Evolutionary conservation across 2,888 invertebrate species (phyloP).

Genomic region (Plagodis pulveraria): DNA sequence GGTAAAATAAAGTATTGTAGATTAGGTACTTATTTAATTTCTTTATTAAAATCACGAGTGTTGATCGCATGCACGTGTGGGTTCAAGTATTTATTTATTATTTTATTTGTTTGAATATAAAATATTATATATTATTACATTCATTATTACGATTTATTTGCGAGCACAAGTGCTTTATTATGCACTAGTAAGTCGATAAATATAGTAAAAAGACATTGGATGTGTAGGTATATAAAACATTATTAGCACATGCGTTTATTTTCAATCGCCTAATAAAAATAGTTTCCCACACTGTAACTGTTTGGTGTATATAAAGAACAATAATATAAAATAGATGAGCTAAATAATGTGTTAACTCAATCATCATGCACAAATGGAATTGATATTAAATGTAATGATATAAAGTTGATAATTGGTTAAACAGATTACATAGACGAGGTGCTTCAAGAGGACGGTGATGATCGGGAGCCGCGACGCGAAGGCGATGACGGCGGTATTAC

Average conservation of each 20-base stretch:
- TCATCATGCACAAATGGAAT: conserved; percentile 29
- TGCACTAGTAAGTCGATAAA: conserved; percentile 46
- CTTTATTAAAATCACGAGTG: conserved; percentile 80
- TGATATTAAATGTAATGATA: conserved; percentile 24
- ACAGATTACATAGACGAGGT: conserved; percentile 94
- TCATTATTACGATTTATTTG: conserved; percentile 57
- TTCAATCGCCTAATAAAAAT: conserved; percentile 33
- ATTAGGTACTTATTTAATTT: conserved; percentile 86
- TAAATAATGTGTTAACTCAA: conserved; percentile 16
- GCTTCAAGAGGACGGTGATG: conserved; percentile 86
- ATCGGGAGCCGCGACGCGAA: conserved; percentile 81
- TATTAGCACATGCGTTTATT: conserved; percentile 28
- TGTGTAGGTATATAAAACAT: conserved; percentile 19
- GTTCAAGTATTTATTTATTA: conserved; percentile 62
- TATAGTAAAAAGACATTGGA: conserved; percentile 32
- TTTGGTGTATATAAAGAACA: conserved; percentile 13
- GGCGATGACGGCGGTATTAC: conserved; percentile 94
- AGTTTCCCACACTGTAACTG: conserved; percentile 30
- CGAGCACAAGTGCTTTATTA: conserved; percentile 60
- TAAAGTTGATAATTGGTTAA: conserved; percentile 41
- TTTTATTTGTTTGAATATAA: conserved; percentile 36
- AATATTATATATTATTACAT: conserved; percentile 33
- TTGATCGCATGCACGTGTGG: conserved; percentile 83
- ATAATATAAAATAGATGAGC: conserved; percentile 22
- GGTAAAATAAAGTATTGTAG: conserved; percentile 91